Conservation (phyloP, 2,888 invertebrate genomes). For the Poecilobothrus nobilitatus region DNA sequence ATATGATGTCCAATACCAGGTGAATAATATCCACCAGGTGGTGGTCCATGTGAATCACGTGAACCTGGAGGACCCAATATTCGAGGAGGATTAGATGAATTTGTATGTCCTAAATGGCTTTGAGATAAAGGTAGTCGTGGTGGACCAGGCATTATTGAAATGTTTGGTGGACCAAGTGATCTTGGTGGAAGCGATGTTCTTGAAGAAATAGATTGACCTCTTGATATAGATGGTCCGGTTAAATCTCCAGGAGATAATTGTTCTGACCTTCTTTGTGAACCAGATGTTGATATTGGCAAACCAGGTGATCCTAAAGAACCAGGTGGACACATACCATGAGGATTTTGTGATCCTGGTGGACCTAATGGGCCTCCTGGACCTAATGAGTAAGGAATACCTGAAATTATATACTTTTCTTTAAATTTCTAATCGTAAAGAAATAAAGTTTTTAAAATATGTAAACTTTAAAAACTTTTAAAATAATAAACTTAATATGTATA, state of each 20-base stretch:
- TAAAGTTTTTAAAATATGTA: background rate
- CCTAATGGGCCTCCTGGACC: background rate
- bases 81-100: slow-evolving; percentile 21
- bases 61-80: slow-evolving; percentile 20
- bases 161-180: slow-evolving; percentile 28
- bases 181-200: slow-evolving; percentile 30
- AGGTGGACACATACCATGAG: background rate
- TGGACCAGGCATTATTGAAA: background rate
- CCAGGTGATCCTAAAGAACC: slow-evolving; percentile 12
- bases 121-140: background rate
- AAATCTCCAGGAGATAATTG: slow-evolving; percentile 15
- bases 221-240: slow-evolving; percentile 29
- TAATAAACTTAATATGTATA: no score
- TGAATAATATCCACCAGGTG: slow-evolving; percentile 18
- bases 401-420: background rate
- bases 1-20: slow-evolving; percentile 19
- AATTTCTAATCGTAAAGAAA: background rate
- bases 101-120: slow-evolving; percentile 9
- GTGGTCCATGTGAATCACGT: slow-evolving; percentile 16
- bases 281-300: slow-evolving; percentile 18
- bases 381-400: background rate
- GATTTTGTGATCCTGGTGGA: background rate
- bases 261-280: background rate
- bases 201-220: slow-evolving; percentile 27
- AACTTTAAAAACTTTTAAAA: background rate